phyloP scores from a whole-genome alignment of 2,888 invertebrate genomes.

The Drosophila neonasuta region DNA sequence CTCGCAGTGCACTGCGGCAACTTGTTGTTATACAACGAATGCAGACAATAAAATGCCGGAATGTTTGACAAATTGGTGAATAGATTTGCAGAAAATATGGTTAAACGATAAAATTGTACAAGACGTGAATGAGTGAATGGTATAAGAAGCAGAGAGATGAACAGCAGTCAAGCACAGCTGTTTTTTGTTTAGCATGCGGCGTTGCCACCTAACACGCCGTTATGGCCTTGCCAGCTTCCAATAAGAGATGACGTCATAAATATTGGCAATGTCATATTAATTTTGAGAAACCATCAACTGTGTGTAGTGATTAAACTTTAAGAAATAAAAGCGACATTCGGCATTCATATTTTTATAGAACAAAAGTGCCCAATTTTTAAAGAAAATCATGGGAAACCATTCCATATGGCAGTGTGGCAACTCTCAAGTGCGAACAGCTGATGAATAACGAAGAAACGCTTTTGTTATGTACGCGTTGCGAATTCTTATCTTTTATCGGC shows the following conservation, averaged over 20 bases:
- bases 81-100: constrained; percentile 36
- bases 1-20: neutral
- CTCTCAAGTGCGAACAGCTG: constrained; percentile 47
- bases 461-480: constrained; percentile 29
- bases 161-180: constrained; percentile 54
- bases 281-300: neutral
- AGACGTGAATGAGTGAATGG: constrained; percentile 42
- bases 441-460: neutral
- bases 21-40: constrained; percentile 1
- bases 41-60: constrained; percentile 35
- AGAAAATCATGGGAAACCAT: neutral
- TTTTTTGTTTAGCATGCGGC: constrained; percentile 65
- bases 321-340: no score
- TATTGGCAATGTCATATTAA: neutral
- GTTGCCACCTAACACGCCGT: constrained; percentile 44
- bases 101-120: constrained; percentile 53
- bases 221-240: constrained; percentile 7
- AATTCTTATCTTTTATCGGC: constrained; percentile 53
- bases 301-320: no score
- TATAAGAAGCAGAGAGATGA: constrained; percentile 64
- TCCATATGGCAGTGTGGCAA: constrained; percentile 12
- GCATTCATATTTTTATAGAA: neutral
- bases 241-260: constrained; percentile 29
- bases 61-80: constrained; percentile 31
- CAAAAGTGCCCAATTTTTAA: neutral